phyloP scores from a whole-genome alignment of 2,797 vertebrate species.

The Paguma larvata region DNA sequence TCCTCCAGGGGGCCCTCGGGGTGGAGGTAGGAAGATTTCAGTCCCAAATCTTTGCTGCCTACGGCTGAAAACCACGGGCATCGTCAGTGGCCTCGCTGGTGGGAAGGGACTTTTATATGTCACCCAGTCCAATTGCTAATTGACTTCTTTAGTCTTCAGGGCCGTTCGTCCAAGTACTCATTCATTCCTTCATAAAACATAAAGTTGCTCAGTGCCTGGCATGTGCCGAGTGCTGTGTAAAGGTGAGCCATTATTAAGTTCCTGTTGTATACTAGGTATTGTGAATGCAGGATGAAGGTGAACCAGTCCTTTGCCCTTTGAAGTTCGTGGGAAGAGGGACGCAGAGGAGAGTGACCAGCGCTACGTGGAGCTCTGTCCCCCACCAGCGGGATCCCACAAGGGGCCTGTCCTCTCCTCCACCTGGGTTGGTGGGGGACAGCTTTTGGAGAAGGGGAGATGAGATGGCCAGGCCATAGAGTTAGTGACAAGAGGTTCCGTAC shows the following conservation, averaged over 20 bases:
- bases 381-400: not conserved
- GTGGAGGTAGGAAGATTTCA: not conserved
- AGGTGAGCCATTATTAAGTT: not conserved
- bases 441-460: not conserved
- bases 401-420: not conserved
- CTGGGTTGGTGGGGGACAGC: not conserved
- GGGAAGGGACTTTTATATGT: not conserved
- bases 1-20: not conserved
- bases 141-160: not conserved
- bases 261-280: not conserved
- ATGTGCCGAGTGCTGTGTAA: not conserved
- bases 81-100: not conserved
- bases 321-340: not conserved
- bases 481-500: not conserved
- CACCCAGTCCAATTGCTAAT: not conserved
- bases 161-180: not conserved
- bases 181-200: not conserved
- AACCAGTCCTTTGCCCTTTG: too few species aligned
- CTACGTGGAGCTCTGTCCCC: fast-evolving
- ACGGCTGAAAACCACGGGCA: not conserved
- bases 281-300: not conserved
- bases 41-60: not conserved
- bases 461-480: fast-evolving
- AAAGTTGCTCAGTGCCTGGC: not conserved
- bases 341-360: not conserved